Evolutionary conservation across 2,113 vertebrate genomes (phyloP), one percentile per base, ranked within the genome.

Genomic region (Marmota flaviventris): DNA sequence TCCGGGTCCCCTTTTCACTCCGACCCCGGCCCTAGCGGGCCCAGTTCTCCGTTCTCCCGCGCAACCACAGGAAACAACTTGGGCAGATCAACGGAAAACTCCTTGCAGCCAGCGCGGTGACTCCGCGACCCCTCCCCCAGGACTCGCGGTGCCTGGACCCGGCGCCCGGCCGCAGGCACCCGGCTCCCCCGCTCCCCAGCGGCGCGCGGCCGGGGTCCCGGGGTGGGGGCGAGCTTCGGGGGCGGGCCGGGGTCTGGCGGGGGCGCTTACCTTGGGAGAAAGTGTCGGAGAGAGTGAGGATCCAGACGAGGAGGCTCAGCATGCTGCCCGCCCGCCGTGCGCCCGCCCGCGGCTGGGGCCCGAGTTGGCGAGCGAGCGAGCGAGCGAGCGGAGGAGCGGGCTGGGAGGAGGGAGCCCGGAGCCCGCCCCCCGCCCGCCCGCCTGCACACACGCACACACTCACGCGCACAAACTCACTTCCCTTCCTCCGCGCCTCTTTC

Each of bases 231-330:
- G 85, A 67, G 82, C 92, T 76, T 89, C 88, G 48, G 32, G 91
- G 93, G 82, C 51, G 34, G 3, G 29, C 77, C 16, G 58, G 32
- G 16, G 39, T 56, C 63, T 8, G 92, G 87, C 78, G 75, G 51
- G 25, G 45, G 45, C 45, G 42, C 96, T 97, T 97, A 98, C 98
- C 98, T 98, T 98, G 98, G 27, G 97, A 98, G 98, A 96, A 98
- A 97, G 95, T 97, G n/a, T 96, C 96, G 17, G 97, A 97, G 96
- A 98, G 97, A 93, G 97, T 98, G 93, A 98, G 98, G 37, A 98
- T 97, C 97, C 98, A 98, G 95, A 98, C 70, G 94, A 98, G 73
- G 88, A 98, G 97, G 97, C 98, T 96, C 97, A 98, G 97, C 98
- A 98, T 98, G 97, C 98, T 98, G 98, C 91, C 97, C 96, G 95